Conservation (phyloP, 2,113 vertebrate species). For the Mustelus asterias region DNA sequence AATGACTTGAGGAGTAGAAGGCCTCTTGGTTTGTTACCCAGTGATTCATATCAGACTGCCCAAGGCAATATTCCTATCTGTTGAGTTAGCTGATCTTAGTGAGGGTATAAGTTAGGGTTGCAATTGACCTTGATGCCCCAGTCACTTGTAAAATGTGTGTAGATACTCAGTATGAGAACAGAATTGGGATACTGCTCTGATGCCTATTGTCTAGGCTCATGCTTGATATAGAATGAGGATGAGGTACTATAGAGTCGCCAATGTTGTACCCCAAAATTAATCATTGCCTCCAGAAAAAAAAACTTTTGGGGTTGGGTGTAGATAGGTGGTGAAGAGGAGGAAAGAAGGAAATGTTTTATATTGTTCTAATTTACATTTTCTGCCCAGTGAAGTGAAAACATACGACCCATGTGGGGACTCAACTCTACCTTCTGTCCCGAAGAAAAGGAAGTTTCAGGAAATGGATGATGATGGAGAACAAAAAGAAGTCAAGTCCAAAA, state of each 20-base stretch:
- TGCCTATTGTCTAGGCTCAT: background rate
- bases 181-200: background rate
- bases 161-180: background rate
- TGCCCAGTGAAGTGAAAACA: conserved; percentile 72
- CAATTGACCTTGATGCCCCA: background rate
- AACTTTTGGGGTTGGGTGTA: background rate
- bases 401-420: conserved; percentile 91
- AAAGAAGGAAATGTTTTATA: background rate
- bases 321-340: too few relatives aligned
- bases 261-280: background rate
- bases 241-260: background rate
- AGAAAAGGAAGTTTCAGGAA: conserved; percentile 85
- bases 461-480: conserved; percentile 56
- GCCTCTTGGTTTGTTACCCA: background rate
- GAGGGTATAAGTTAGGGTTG: background rate
- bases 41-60: background rate
- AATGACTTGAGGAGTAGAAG: background rate
- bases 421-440: conserved; percentile 74
- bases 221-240: background rate
- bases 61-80: background rate
- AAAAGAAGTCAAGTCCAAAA: conserved; percentile 64
- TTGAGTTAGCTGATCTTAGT: background rate
- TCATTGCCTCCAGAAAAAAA: background rate
- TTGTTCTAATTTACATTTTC: background rate
- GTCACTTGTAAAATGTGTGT: background rate